These are phyloP conservation scores for Chouioia cunea DNA, from an alignment of 2,888 invertebrate species.

Conservation along the genomic window DNA sequence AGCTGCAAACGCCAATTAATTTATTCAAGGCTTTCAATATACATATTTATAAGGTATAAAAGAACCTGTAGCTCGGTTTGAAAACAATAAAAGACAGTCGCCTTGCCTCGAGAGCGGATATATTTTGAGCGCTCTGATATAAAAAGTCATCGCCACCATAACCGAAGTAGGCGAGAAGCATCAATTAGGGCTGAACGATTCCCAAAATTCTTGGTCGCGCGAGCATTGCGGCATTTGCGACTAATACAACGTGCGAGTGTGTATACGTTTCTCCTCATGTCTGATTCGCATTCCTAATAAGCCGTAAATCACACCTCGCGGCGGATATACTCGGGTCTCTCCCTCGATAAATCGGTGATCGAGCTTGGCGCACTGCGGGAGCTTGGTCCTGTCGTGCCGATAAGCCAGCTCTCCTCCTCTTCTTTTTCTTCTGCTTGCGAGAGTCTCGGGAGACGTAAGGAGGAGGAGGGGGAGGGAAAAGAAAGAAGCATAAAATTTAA, in stretches of 20 bases:
- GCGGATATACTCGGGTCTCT: background rate
- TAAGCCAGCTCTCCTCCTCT: constrained; percentile 34
- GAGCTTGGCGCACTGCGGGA: constrained; percentile 43
- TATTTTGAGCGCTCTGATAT: too few species aligned
- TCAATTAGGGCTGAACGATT: constrained; percentile 36
- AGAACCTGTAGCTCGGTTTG: too few species aligned
- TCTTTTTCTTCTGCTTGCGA: constrained; percentile 9
- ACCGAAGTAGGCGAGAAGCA: constrained; percentile 29
- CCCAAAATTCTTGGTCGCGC: constrained; percentile 29
- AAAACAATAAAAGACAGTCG: constrained; percentile 2
- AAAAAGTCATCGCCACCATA: background rate
- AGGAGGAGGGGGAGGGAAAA: constrained; percentile 3
- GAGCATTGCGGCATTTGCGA: background rate
- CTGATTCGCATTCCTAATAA: constrained; percentile 46
- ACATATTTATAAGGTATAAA: too few species aligned
- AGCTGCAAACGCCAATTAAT: too few species aligned
- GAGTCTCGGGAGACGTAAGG: background rate
- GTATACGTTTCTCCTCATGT: constrained; percentile 35
- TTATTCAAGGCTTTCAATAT: too few species aligned
- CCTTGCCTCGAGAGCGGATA: too few species aligned
- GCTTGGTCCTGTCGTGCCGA: constrained; percentile 46
- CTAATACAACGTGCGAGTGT: background rate
- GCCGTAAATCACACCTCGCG: constrained; percentile 46
- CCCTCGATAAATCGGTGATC: constrained; percentile 43
- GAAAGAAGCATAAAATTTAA: constrained; percentile 45